phyloP scores from a whole-genome alignment of 2,888 invertebrate species.

The Nephrotoma flavescens region DNA sequence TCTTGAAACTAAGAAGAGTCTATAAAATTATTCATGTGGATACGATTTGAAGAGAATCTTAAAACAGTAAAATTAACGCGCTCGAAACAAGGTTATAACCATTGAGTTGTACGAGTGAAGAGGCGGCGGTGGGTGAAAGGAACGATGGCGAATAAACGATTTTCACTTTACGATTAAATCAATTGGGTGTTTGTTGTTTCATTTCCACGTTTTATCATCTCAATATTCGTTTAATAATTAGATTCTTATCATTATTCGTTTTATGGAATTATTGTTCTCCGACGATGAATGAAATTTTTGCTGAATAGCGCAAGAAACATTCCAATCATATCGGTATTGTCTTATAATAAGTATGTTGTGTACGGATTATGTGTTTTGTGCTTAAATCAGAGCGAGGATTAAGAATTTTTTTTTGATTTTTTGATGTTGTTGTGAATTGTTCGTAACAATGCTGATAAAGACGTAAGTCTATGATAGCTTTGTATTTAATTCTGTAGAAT shows the following conservation, averaged over 20 bases:
- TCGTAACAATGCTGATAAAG: neutral
- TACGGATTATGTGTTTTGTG: neutral
- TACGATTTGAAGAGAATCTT: neutral
- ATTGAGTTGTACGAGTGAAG: neutral
- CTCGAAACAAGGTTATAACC: neutral
- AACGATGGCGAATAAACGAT: neutral
- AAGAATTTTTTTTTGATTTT: neutral
- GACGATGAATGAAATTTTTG: neutral
- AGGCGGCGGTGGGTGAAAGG: neutral
- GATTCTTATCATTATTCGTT: neutral
- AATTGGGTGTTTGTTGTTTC: neutral
- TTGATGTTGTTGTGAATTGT: neutral
- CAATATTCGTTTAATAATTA: neutral
- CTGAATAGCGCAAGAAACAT: neutral
- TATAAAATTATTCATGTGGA: neutral
- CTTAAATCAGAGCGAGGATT: neutral
- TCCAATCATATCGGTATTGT: neutral
- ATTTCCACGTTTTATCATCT: neutral
- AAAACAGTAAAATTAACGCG: neutral
- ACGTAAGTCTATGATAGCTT: neutral
- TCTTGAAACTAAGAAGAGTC: neutral
- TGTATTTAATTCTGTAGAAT: neutral
- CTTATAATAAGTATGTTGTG: neutral
- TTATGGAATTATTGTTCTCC: neutral
- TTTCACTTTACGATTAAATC: neutral